A percentile compares a stretch with the other conserved stretches of the same genome.
Evolutionary conservation across 2,113 vertebrate species (phyloP).

Genomic region (Ramphastos sulfuratus): DNA sequence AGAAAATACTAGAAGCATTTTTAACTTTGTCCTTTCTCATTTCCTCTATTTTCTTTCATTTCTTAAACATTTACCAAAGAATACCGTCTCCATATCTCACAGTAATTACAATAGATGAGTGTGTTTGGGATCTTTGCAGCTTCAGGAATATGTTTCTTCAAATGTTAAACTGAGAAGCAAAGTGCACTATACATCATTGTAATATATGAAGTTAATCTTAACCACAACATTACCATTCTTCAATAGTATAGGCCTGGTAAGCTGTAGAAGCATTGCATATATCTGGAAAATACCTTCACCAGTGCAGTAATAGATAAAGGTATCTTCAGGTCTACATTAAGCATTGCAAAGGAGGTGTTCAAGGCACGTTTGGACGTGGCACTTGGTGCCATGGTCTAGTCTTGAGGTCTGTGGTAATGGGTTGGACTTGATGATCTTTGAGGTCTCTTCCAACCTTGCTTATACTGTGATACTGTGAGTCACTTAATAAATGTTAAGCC

Average conservation of each 20-base stretch:
- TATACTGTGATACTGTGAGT: too few relatives aligned
- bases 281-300: background rate
- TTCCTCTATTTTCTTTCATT: background rate
- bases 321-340: background rate
- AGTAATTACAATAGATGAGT: background rate
- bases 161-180: background rate
- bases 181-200: background rate
- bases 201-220: background rate
- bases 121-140: background rate
- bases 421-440: too few relatives aligned
- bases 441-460: too few relatives aligned
- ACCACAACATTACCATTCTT: background rate
- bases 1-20: background rate
- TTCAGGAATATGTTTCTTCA: background rate
- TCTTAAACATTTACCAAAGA: background rate
- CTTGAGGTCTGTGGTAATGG: too few relatives aligned
- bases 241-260: background rate
- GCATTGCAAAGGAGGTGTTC: background rate
- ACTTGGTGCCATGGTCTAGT: too few relatives aligned
- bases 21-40: background rate
- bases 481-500: constrained; percentile 30
- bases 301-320: background rate
- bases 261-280: background rate
- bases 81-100: background rate
- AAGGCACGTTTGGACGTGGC: too few relatives aligned